Evolutionary conservation across 2,888 invertebrate species (phyloP).

Genomic region (Macroteleia sp.): DNA sequence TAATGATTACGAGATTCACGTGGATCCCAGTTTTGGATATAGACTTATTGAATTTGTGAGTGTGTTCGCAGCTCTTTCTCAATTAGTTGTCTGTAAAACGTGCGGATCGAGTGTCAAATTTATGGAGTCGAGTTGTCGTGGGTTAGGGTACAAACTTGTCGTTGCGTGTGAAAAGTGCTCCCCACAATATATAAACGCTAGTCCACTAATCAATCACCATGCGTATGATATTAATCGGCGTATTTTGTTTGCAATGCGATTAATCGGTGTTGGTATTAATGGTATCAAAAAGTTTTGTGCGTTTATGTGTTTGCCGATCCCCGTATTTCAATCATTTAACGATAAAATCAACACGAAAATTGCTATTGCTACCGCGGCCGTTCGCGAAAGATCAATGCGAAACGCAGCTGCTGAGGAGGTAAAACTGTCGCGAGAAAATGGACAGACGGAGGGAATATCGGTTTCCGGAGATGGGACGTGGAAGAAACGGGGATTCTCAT

Average conservation of each 20-base stretch:
- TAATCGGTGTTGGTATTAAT: slow-evolving; percentile 57
- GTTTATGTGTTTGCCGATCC: slow-evolving; percentile 52
- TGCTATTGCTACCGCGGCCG: not conserved
- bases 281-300: slow-evolving; percentile 63
- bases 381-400: not conserved
- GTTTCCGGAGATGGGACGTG: slow-evolving; percentile 2
- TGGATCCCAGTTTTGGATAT: too few species aligned
- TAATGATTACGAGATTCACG: too few species aligned
- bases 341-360: slow-evolving; percentile 2
- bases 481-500: not conserved
- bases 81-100: too few species aligned
- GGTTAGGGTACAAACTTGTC: too few species aligned
- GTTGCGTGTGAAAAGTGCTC: too few species aligned
- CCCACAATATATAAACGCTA: too few species aligned
- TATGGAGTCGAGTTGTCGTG: too few species aligned
- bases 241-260: slow-evolving; percentile 63
- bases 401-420: not conserved
- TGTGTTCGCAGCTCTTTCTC: too few species aligned
- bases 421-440: not conserved
- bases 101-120: too few species aligned
- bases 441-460: not conserved
- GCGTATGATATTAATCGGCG: slow-evolving; percentile 4
- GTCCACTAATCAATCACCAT: too few species aligned
- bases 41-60: too few species aligned
- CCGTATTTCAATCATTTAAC: slow-evolving; percentile 4